Percentiles rank a stretch among this genome's conserved stretches.
Evolutionary conservation across 2,797 vertebrate genomes (phyloP).

Genomic region (Urocyon cinereoargenteus): DNA sequence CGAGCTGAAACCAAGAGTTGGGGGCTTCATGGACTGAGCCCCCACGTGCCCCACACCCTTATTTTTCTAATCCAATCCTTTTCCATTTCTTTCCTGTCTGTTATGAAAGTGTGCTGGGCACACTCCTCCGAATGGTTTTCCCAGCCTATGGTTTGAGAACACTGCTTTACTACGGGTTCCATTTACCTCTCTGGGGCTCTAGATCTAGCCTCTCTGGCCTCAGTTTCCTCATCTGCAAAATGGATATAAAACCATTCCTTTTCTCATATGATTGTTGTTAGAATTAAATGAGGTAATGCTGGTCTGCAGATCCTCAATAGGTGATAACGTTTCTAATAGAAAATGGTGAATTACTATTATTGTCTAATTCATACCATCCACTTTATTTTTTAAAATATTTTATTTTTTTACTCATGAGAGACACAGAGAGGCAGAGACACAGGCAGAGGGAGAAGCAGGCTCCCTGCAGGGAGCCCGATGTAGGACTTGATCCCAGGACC

Average conservation of each 20-base stretch:
- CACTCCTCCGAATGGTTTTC: not conserved
- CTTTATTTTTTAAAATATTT: not conserved
- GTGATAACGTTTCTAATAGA: not conserved
- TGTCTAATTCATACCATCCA: not conserved
- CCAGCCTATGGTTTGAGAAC: not conserved
- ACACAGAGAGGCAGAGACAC: no score
- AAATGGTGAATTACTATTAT: not conserved
- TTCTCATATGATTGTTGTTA: not conserved
- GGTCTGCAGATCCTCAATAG: not conserved
- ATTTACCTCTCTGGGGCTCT: not conserved
- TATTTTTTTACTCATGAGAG: no score
- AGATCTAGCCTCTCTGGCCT: not conserved
- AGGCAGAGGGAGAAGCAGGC: no score
- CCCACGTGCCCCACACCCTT: no score
- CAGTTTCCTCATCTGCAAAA: not conserved
- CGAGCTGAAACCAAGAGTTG: not conserved
- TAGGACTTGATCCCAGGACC: no score
- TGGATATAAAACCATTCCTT: not conserved
- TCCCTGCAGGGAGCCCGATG: no score
- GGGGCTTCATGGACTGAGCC: not conserved
- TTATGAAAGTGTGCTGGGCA: not conserved
- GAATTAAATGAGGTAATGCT: not conserved
- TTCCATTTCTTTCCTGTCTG: not conserved
- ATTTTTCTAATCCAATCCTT: not conserved
- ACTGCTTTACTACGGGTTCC: not conserved